Percentiles rank a stretch among this genome's conserved stretches.
Conservation (phyloP, 2,797 vertebrate species). For the Anguilla anguilla region DNA sequence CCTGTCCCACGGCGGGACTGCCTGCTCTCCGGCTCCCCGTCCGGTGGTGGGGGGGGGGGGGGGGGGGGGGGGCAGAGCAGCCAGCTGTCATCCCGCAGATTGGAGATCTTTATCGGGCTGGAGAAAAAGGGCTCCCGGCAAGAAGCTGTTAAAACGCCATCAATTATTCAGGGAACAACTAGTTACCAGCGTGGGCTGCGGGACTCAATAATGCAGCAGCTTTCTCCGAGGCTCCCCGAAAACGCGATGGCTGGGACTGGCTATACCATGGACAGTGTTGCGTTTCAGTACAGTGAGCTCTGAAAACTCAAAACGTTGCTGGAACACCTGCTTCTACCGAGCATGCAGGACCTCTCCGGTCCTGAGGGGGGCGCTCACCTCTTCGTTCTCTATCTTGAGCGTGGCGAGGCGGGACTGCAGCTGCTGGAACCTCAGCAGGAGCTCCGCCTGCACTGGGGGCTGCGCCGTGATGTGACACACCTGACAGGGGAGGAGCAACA, state of each 20-base stretch:
- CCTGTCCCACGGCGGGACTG: neutral
- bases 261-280: neutral
- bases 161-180: slow-evolving; percentile 15
- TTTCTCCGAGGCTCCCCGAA: neutral
- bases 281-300: neutral
- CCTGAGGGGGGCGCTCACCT: slow-evolving; percentile 74
- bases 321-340: neutral
- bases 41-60: too few species aligned
- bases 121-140: neutral
- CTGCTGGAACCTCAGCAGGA: slow-evolving; percentile 90
- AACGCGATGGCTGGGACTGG: neutral
- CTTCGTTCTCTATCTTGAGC: slow-evolving; percentile 95
- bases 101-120: neutral
- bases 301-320: neutral
- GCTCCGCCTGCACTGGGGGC: slow-evolving; percentile 91
- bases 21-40: neutral
- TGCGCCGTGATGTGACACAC: slow-evolving; percentile 90
- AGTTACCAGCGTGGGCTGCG: slow-evolving; percentile 8
- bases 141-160: slow-evolving; percentile 22
- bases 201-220: neutral
- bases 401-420: slow-evolving; percentile 91
- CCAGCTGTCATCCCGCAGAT: neutral
- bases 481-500: slow-evolving; percentile 66
- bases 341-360: neutral
- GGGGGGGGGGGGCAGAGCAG: neutral